Evolutionary conservation across 2,113 vertebrate genomes (phyloP), one percentile per base, ranked within the genome.

Genomic region (Platichthys flesus): DNA sequence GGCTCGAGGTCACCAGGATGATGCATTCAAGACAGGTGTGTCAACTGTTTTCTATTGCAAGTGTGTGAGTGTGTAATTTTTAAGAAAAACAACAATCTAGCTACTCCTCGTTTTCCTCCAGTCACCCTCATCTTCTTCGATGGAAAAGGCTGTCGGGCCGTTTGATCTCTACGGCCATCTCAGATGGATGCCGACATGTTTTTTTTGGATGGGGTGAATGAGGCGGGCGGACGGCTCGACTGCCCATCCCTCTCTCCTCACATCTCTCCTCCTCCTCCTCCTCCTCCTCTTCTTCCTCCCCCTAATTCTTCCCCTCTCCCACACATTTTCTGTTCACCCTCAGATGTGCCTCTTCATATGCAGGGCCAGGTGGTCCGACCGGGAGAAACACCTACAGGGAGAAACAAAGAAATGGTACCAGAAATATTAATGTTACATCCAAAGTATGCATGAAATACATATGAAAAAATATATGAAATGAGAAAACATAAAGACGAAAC

Each of bases 311-410:
- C 57, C 24, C 45, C 69, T 71, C 74, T 58, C 56, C 67, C 52
- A n/a, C 72, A 51, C 71, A 47, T 74, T 37, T 49, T 37, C 20
- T 63, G n/a, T 21, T 21, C 45, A 12, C 18, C 66, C 84, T 95
- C 92, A 99, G 93, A 99, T 97, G 92, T 98, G 97, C 94, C 97
- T 96, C 95, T 99, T 99, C 97, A 99, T 99, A 88, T 98, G 97
- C 91, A 99, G 96, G 73, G 97, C 97, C 72, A 99, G 96, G 94
- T 99, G 97, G 90, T 99, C 97, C 68, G 97, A 99, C 88, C 97
- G 95, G 87, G 97, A 99, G 93, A 99, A 99, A 96, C 97, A 99
- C 94, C 97, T 99, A 73, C 42, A 90, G 90, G 60, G 51, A 78
- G 23, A 71, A 75, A 63, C 12, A 90, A 65, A 69, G 85, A 93